Base-by-base conservation (phyloP, 2,888 invertebrate species). In the Parnassius mnemosyne region DNA sequence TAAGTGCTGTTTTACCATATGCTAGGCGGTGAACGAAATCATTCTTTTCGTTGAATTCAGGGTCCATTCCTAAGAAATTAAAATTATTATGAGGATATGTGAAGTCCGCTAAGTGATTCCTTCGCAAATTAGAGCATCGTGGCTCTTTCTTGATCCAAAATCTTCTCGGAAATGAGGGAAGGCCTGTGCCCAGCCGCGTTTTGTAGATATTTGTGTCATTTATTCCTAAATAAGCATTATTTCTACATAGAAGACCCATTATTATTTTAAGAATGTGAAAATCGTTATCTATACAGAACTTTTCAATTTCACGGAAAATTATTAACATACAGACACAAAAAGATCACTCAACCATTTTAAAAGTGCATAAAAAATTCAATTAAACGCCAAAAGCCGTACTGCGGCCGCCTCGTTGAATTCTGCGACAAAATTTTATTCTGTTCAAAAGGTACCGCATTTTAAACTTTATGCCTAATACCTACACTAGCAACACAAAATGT, bases 341-440 rank as follows among this genome's bases (percentile, higher is more conserved):
- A 57, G 58, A 63, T 61, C 61, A 65, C 63, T 50, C 65, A 54
- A 63, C 52, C 62, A 63, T 61, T 58, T 55, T 55, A 64, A 79
- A 75, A 72, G 74, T 73, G 75, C 72, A 82, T 80, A 80, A 83
- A 84, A 84, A 83, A 85, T 78, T 82, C 81, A 86, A 87, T 87
- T 85, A 84, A 77, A 68, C 72, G 66, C 71, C 76, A 73, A 61
- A 69, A 65, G 53, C 60, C 65, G 72, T 74, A 73, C 72, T 70
- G 72, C 76, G 69, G 63, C 67, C 69, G 67, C 71, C 74, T 73
- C 72, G 69, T 70, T 76, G 74, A 75, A 79, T 84, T 83, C 73
- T 80, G 79, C 76, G 77, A 78, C 76, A 82, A 82, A 2, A 83
- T 84, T 83, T 75, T 59, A 64, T 47, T 47, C 41, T 52, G 44